Conservation (phyloP, 2,113 vertebrate species). For the Vulpes ferrilata region DNA sequence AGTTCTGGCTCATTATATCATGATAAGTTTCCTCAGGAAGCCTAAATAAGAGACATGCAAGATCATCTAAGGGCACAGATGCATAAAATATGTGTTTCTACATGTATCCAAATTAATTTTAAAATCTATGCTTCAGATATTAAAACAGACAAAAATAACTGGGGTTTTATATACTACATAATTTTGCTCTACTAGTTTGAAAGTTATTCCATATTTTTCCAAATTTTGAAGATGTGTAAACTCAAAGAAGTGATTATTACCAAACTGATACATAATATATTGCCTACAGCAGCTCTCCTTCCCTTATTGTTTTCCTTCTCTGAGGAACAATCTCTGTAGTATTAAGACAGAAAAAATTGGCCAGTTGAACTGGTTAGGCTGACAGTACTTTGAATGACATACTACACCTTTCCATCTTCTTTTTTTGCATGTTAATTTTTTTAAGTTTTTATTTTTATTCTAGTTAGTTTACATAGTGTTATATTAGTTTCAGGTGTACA, state of each 20-base stretch:
- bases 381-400: neutral
- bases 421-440: neutral
- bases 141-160: neutral
- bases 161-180: neutral
- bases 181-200: slow-evolving; percentile 10
- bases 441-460: neutral
- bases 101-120: neutral
- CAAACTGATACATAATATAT: neutral
- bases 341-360: neutral
- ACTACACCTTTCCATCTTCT: neutral
- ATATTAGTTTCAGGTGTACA: neutral
- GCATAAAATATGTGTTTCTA: slow-evolving; percentile 25
- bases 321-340: neutral
- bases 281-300: neutral
- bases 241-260: neutral
- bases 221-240: neutral
- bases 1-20: slow-evolving; percentile 57
- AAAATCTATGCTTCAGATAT: neutral
- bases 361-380: neutral
- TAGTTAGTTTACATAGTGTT: neutral
- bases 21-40: slow-evolving; percentile 35
- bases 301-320: neutral
- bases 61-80: neutral
- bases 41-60: slow-evolving; percentile 1
- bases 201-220: neutral